A percentile compares a stretch with the other conserved stretches of the same genome.
phyloP scores from a whole-genome alignment of 1,140 invertebrate genomes.

The Sesamia nonagrioides region DNA sequence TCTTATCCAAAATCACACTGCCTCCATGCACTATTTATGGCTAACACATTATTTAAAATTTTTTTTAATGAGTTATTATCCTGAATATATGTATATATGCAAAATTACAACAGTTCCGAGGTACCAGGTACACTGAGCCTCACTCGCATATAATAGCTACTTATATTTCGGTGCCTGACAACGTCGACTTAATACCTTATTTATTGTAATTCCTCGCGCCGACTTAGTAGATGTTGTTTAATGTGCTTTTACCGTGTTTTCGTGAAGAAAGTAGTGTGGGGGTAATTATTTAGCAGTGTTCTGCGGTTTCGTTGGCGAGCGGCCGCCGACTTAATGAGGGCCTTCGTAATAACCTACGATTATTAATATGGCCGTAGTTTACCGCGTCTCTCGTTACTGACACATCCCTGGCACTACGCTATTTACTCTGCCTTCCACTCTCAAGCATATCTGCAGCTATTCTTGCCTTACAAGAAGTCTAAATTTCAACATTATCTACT shows the following conservation, averaged over 20 bases:
- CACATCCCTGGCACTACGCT: constrained; percentile 45
- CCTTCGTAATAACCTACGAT: constrained; percentile 76
- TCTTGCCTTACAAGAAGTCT: constrained; percentile 1
- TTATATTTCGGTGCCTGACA: constrained; percentile 61
- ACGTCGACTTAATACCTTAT: constrained; percentile 75
- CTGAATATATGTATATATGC: constrained; percentile 29
- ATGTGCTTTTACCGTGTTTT: constrained; percentile 79
- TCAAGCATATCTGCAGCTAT: neutral
- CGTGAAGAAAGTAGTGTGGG: constrained; percentile 74
- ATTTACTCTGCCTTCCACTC: constrained; percentile 48
- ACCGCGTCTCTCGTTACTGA: constrained; percentile 71
- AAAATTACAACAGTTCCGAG: constrained; percentile 32
- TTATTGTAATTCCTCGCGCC: constrained; percentile 75
- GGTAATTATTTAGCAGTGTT: constrained; percentile 84
- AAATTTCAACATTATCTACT: constrained; percentile 9
- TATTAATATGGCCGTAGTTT: constrained; percentile 80
- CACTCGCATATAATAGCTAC: constrained; percentile 44
- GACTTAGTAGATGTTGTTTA: constrained; percentile 76
- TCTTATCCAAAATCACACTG: no score
- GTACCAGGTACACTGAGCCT: constrained; percentile 5
- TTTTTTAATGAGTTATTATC: constrained; percentile 27
- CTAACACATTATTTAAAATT: constrained; percentile 6
- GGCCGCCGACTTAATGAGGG: constrained; percentile 75
- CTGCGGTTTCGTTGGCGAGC: constrained; percentile 79
- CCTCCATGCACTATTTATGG: neutral